Percentiles rank a stretch among this genome's conserved stretches.
phyloP scores from a whole-genome alignment of 2,797 vertebrate species.

The Gymnopithys bicolor region DNA sequence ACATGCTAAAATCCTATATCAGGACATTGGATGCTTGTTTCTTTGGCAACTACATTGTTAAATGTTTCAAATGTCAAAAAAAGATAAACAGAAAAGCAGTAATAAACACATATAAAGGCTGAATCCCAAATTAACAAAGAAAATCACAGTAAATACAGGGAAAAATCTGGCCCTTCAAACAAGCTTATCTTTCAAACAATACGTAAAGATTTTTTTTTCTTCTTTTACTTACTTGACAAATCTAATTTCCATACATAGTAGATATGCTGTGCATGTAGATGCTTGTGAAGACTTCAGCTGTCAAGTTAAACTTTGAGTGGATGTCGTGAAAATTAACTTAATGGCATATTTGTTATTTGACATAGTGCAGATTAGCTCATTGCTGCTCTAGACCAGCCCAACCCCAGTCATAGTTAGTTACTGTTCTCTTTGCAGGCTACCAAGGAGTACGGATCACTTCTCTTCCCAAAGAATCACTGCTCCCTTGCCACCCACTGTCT shows the following conservation, averaged over 20 bases:
- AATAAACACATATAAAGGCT: not conserved
- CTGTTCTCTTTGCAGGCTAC: not conserved
- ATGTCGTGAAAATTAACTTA: not conserved
- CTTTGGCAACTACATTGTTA: not conserved
- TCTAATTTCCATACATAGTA: not conserved
- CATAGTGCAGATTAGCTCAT: not conserved
- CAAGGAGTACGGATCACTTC: not conserved
- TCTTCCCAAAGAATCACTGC: not conserved
- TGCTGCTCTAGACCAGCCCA: not conserved
- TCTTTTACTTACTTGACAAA: constrained; percentile 1
- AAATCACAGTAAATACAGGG: not conserved
- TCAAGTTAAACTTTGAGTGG: not conserved
- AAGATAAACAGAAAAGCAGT: not conserved
- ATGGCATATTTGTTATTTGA: not conserved
- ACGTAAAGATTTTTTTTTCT: not conserved
- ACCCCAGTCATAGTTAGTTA: not conserved
- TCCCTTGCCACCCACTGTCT: not conserved
- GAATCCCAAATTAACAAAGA: not conserved
- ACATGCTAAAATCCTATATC: not conserved
- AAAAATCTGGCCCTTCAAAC: not conserved
- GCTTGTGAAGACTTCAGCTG: not conserved
- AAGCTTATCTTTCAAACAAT: not conserved
- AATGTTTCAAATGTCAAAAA: not conserved
- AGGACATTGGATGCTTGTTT: not conserved
- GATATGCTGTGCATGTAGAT: not conserved